These are phyloP conservation scores for Megalurothrips usitatus DNA, from an alignment of 2,888 invertebrate species.

Conservation along the genomic window DNA sequence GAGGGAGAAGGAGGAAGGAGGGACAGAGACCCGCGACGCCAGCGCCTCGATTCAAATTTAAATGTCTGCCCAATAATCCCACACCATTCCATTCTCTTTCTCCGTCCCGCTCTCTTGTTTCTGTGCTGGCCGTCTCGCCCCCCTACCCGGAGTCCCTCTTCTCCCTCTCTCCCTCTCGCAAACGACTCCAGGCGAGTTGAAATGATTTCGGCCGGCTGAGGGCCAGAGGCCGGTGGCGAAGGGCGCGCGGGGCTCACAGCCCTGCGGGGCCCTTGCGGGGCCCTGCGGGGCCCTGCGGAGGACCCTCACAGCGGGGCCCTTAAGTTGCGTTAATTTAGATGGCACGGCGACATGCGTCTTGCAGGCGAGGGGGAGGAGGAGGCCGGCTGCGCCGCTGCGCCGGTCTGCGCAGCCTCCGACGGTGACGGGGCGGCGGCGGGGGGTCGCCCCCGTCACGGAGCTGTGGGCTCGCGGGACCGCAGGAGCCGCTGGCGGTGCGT, in stretches of 20 bases:
- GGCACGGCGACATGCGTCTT: background rate
- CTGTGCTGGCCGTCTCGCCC: too few species aligned
- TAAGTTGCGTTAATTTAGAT: too few species aligned
- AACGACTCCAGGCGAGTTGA: too few species aligned
- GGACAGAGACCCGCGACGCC: background rate
- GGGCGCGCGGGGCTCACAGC: background rate
- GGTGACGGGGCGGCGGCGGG: background rate
- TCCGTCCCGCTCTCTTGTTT: too few species aligned
- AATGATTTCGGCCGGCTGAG: background rate
- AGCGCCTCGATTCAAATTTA: constrained; percentile 14
- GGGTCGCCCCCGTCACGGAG: background rate
- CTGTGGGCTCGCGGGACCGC: background rate
- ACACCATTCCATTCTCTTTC: background rate
- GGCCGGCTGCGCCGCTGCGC: too few species aligned
- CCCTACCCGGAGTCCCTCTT: too few species aligned
- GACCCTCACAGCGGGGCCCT: too few species aligned
- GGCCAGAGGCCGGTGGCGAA: background rate
- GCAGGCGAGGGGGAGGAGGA: too few species aligned
- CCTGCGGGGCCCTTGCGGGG: too few species aligned
- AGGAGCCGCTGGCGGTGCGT: background rate
- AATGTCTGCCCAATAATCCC: constrained; percentile 24
- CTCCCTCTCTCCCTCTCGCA: too few species aligned
- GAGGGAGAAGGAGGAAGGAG: background rate
- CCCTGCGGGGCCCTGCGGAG: too few species aligned
- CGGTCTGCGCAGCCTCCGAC: background rate